Evolutionary conservation across 2,113 vertebrate genomes (phyloP), one percentile per base, ranked within the genome.

Genomic region (Arothron firmamentum): DNA sequence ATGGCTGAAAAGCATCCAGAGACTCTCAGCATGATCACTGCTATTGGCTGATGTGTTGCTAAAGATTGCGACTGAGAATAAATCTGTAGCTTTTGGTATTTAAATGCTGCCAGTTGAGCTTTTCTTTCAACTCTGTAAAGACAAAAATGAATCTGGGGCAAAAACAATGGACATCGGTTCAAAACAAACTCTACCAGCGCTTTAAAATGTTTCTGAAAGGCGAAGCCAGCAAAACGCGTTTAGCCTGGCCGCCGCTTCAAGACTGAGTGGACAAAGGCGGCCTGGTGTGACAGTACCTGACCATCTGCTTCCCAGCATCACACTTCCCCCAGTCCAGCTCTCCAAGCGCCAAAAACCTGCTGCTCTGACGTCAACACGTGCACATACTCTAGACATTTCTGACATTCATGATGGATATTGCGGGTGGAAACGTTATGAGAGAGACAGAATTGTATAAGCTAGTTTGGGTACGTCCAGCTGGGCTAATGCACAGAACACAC

Each of bases 251-350:
- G 54, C 14, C 63, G 49, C 70, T 67, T 79, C 21, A 18, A 72
- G 59, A 77, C 54, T 52, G 63, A 67, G 56, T 48, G 31, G 62
- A 84, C 78, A 71, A 70, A 53, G 74, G 52, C 45, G 45, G 78
- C 72, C 66, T 72, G 72, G 25, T 56, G 66, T 63, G 56, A 67
- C 76, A 48, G 61, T 70, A 82, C 79, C 79, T 70, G 77, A 63
- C 90, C 89, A 90, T 90, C 89, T 91, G 89, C 77, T 88, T 77
- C 88, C 49, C 88, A 87, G 88, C 84, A 79, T 78, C 83, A 82
- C 78, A 67, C 79, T 72, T 59, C 66, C 67, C 17, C 41, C 55
- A 70, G 53, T 75, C 70, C 74, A 79, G 67, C 74, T 59, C 52
- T 18, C 25, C 9, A 9, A 28, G 45, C 49, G 87, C 88, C 86